Conservation (phyloP, 2,797 vertebrate genomes). For the Trichosurus vulpecula region DNA sequence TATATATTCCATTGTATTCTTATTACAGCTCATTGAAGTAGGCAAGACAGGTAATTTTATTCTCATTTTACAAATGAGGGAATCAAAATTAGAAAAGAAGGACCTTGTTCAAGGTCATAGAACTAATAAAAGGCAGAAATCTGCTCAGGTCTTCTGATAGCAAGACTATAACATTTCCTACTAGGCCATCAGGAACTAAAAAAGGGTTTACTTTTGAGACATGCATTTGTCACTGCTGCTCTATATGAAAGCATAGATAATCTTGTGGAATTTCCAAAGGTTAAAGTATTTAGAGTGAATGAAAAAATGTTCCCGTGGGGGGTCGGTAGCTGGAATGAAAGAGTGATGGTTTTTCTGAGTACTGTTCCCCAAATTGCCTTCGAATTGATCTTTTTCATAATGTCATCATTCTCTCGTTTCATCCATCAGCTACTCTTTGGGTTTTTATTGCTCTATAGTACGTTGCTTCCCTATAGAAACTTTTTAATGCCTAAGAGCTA, state of each 20-base stretch:
- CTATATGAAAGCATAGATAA: neutral
- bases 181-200: neutral
- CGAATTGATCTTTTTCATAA: constrained; percentile 11
- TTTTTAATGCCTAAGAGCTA: neutral
- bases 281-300: constrained; percentile 10
- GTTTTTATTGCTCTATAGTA: constrained; percentile 35
- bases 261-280: constrained; percentile 34
- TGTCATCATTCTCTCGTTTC: constrained; percentile 30
- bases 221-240: neutral
- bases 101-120: neutral
- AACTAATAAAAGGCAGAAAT: neutral
- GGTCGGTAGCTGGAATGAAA: neutral
- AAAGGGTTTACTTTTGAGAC: neutral
- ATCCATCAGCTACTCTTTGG: neutral
- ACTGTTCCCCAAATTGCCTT: constrained; percentile 2
- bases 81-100: neutral
- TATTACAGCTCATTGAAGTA: neutral
- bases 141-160: neutral
- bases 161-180: neutral
- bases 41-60: neutral
- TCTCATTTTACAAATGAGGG: neutral
- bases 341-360: neutral
- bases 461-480: neutral
- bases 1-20: neutral
- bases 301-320: neutral